Evolutionary conservation across 2,797 vertebrate genomes (phyloP).

Genomic region (Coilia nasus): DNA sequence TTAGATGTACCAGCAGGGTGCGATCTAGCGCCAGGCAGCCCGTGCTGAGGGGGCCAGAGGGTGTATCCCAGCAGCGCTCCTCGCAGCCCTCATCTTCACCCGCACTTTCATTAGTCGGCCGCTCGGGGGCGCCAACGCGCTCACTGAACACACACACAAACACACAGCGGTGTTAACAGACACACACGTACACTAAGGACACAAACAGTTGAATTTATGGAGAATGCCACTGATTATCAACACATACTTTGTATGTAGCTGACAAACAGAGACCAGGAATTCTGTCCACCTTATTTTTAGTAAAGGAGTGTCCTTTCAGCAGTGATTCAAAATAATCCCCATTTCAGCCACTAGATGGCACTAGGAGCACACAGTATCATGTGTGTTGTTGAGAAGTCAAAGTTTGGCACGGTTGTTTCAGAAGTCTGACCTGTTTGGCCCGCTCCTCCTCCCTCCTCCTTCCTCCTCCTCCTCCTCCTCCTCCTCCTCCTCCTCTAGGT

Average conservation of each 20-base stretch:
- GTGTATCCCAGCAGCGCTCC: constrained; percentile 68
- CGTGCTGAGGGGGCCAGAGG: constrained; percentile 79
- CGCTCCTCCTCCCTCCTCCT: constrained; percentile 48
- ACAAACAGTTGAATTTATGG: no score
- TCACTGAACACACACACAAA: constrained; percentile 53
- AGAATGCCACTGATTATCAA: no score
- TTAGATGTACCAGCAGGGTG: constrained; percentile 84
- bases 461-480: constrained; percentile 44
- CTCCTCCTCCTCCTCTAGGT: constrained; percentile 81
- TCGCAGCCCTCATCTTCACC: constrained; percentile 57
- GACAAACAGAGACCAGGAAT: neutral
- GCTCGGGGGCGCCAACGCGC: constrained; percentile 54
- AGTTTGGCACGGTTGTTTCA: neutral
- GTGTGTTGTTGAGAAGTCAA: neutral
- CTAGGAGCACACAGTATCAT: constrained; percentile 19
- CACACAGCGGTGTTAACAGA: neutral
- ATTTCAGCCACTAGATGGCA: constrained; percentile 55
- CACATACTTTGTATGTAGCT: no score
- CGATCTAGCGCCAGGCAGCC: constrained; percentile 81
- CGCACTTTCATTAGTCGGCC: constrained; percentile 49
- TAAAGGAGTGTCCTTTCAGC: neutral
- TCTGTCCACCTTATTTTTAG: neutral
- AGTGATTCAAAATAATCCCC: neutral
- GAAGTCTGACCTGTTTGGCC: constrained; percentile 64
- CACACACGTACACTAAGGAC: neutral